These are phyloP conservation scores for Linnaemya vulpina DNA, from an alignment of 2,888 invertebrate species.

Conservation along the genomic window DNA sequence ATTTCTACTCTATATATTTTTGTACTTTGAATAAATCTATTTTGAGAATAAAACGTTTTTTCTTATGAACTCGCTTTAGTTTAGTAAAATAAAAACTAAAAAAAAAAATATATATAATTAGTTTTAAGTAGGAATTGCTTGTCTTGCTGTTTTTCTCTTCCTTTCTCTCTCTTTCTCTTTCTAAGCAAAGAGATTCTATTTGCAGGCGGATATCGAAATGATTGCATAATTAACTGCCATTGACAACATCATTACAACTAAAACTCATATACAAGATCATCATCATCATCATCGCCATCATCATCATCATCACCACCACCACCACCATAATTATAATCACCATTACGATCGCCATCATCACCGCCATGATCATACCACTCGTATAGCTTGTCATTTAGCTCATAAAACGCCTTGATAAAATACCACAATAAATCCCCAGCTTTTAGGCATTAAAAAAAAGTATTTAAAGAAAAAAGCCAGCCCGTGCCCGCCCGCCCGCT, in stretches of 20 bases:
- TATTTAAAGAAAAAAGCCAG: constrained; percentile 28
- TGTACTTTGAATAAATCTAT: constrained; percentile 74
- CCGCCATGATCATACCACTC: constrained; percentile 29
- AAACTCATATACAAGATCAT: constrained; percentile 19
- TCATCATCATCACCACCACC: constrained; percentile 27
- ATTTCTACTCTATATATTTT: constrained; percentile 73
- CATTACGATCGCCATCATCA: constrained; percentile 28
- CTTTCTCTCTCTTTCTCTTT: constrained; percentile 21
- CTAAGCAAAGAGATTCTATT: constrained; percentile 49
- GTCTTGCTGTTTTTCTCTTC: not conserved
- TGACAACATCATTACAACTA: constrained; percentile 42
- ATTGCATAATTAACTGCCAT: constrained; percentile 14
- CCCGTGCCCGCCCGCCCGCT: constrained; percentile 50
- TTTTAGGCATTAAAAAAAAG: constrained; percentile 15
- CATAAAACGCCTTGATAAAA: not conserved
- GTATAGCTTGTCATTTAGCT: constrained; percentile 38
- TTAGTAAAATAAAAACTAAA: too few species aligned
- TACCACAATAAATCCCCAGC: constrained; percentile 49
- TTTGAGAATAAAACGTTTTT: constrained; percentile 70
- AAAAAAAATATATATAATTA: constrained; percentile 2
- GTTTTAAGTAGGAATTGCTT: constrained; percentile 52
- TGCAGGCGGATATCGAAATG: constrained; percentile 47
- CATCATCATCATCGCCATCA: constrained; percentile 62
- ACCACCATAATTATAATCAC: constrained; percentile 42
- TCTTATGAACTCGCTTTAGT: constrained; percentile 23